Evolutionary conservation across 2,113 vertebrate genomes (phyloP).

Genomic region (Larimichthys polyactis): DNA sequence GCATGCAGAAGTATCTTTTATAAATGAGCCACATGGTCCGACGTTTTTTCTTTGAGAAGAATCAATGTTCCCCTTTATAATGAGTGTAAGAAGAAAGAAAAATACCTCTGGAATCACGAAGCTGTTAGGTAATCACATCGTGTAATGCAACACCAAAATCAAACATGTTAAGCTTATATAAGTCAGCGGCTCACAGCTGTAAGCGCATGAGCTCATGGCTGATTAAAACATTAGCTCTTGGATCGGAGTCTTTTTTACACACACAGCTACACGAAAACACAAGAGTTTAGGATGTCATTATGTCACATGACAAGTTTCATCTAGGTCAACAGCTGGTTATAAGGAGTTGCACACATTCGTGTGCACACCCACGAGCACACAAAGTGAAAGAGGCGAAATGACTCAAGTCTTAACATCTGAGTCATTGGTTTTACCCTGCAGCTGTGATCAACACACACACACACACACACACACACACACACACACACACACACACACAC

Average conservation of each 20-base stretch:
- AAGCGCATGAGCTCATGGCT: conserved; percentile 49
- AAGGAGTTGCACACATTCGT: conserved; percentile 15
- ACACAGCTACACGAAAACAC: conserved; percentile 39
- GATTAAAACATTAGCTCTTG: conserved; percentile 42
- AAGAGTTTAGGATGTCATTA: conserved; percentile 40
- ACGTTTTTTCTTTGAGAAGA: background rate
- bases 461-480: conserved; percentile 35
- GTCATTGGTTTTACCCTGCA: conserved; percentile 60
- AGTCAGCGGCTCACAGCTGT: conserved; percentile 14
- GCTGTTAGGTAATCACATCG: background rate
- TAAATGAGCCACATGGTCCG: conserved; percentile 59
- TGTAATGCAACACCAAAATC: background rate
- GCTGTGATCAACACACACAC: conserved; percentile 57
- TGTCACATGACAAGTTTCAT: conserved; percentile 35
- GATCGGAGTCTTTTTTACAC: conserved; percentile 4
- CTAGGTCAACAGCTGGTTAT: conserved; percentile 53
- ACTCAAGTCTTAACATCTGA: conserved; percentile 50
- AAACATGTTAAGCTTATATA: background rate
- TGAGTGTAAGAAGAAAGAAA: background rate
- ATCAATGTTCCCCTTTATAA: conserved; percentile 6
- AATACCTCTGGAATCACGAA: conserved; percentile 6
- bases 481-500: too few species aligned
- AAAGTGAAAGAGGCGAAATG: conserved; percentile 10
- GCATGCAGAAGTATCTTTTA: conserved; percentile 59
- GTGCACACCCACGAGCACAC: background rate